Conservation (phyloP, 2,113 vertebrate species). For the Buteo buteo region DNA sequence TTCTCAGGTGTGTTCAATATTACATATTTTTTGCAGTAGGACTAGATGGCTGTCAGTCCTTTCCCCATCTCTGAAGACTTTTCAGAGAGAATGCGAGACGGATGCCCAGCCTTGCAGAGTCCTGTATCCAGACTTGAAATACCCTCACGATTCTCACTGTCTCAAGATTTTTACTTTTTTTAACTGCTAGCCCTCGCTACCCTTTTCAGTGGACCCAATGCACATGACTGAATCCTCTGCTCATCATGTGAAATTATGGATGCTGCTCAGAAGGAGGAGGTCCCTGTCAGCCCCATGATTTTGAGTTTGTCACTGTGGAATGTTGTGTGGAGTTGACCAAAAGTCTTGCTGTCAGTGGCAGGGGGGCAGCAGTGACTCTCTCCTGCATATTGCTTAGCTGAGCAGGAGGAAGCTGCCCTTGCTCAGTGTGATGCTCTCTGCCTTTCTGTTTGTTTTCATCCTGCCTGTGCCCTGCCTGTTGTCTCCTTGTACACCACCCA, state of each 20-base stretch:
- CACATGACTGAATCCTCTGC: background rate
- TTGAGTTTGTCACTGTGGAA: background rate
- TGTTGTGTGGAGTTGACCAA: background rate
- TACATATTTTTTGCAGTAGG: background rate
- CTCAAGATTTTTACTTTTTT: background rate
- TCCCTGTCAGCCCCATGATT: background rate
- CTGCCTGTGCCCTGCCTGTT: background rate
- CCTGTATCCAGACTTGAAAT: background rate
- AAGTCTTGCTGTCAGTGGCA: background rate
- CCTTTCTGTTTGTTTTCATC: background rate
- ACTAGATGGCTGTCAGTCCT: background rate
- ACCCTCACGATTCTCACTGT: background rate
- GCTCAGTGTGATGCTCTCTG: background rate
- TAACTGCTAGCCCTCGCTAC: background rate
- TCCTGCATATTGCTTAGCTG: background rate
- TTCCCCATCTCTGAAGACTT: background rate
- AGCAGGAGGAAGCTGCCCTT: background rate
- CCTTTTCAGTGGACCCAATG: background rate
- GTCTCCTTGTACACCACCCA: fast-evolving
- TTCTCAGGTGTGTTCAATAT: background rate
- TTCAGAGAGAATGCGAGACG: background rate
- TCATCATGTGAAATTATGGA: fast-evolving
- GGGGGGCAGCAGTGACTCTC: background rate
- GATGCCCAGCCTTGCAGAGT: background rate
- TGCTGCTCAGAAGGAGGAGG: background rate